Percentiles rank a stretch among this genome's conserved stretches.
Evolutionary conservation across 2,113 vertebrate species (phyloP).

Genomic region (Lucifuga dentata): DNA sequence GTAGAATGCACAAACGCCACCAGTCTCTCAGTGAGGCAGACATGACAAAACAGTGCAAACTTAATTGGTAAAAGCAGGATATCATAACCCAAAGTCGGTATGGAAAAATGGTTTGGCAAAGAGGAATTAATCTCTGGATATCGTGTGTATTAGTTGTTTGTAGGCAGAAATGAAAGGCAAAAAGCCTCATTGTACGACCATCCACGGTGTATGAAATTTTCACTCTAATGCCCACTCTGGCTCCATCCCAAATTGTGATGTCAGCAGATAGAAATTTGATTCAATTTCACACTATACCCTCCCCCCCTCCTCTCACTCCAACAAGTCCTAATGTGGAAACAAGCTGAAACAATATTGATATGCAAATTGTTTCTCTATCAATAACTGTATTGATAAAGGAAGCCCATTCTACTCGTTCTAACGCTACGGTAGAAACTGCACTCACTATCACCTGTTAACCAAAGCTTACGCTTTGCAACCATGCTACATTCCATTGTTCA

Average conservation of each 20-base stretch:
- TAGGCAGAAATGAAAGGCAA: constrained; percentile 10
- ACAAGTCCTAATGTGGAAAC: too few species aligned
- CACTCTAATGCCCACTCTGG: too few species aligned
- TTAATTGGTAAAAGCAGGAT: background rate
- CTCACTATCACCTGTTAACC: constrained; percentile 77
- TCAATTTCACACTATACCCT: background rate
- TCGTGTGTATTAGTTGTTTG: background rate
- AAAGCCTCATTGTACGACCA: background rate
- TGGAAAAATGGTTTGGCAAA: background rate
- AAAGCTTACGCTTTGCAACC: constrained; percentile 75
- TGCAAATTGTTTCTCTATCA: too few species aligned
- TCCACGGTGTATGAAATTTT: background rate
- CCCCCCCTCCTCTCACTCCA: background rate
- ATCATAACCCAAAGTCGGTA: background rate
- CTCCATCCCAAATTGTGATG: background rate
- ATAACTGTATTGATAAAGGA: constrained; percentile 33
- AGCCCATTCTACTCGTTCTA: constrained; percentile 75
- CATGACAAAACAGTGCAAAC: background rate
- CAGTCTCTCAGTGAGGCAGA: constrained; percentile 3
- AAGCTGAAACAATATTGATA: too few species aligned
- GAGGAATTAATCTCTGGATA: background rate
- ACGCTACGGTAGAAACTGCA: constrained; percentile 75
- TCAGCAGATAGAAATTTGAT: constrained; percentile 5
- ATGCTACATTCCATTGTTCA: constrained; percentile 84
- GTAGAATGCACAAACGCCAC: constrained; percentile 67